Evolutionary conservation across 2,797 vertebrate species (phyloP), one percentile per base, ranked within the genome.

Genomic region (Acanthornis magna): DNA sequence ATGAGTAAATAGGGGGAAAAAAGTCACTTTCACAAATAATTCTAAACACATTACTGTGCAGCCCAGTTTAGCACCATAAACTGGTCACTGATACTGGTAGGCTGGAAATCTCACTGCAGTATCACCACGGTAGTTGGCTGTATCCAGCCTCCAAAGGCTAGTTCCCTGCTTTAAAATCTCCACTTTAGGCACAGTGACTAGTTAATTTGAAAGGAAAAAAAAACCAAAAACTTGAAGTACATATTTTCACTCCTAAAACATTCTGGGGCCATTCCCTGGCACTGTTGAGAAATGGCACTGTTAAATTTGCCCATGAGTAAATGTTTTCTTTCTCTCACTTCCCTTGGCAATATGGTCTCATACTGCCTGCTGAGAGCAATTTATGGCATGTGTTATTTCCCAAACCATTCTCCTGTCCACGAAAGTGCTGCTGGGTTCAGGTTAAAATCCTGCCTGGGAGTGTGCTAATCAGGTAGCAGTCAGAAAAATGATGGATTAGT

Each of bases 111-210:
- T 48, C 36, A 70, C 32, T 51, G 23, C 47, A 72, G 15, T 42
- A 36, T 2, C 13, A 12, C 0, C 0, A 6, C 9, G 25, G 17
- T 9, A 55, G 15, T 9, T 70, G 26, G 2, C 15, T 68, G 3
- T 38, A 40, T 34, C 17, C 58, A 55, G 7, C 18, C 23, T 73
- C 30, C 25, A 73, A 61, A 61, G 5, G 4, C 5, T 27, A 9
- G 5, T n/a, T 21, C 7, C 7, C 17, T 47, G 3, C 19, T 73
- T 36, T 36, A 73, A 92, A 82, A 81, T 36, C 14, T 63, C 26
- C 6, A 18, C 8, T 42, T 63, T 40, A 84, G 22, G 8, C 47
- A 73, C 9, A 72, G 54, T 36, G 4, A 16, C 7, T 66, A 32
- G 9, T 26, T 32, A 36, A 62, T 7, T 45, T 57, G 12, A 29